Conservation (phyloP, 1,140 invertebrate genomes). For the Hypsibius dujardini region DNA sequence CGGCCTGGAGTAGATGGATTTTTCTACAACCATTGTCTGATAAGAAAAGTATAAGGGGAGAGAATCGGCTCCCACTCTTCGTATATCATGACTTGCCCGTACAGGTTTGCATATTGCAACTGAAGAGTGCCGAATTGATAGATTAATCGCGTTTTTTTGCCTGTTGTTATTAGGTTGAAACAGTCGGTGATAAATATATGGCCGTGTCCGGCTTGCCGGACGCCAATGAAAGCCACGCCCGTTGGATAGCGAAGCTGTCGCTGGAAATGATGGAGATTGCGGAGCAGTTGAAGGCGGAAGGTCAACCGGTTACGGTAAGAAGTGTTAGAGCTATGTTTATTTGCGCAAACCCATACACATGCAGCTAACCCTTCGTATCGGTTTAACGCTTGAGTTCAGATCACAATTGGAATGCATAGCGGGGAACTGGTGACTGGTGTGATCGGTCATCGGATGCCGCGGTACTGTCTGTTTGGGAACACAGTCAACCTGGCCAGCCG, state of each 20-base stretch:
- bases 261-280: constrained; percentile 89
- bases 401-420: constrained; percentile 86
- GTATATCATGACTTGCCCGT: too few relatives aligned
- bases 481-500: constrained; percentile 85
- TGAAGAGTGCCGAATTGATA: too few relatives aligned
- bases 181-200: constrained; percentile 99
- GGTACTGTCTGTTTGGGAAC: constrained; percentile 92
- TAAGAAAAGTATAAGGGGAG: too few relatives aligned
- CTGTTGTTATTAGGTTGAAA: constrained; percentile 61
- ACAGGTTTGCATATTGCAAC: too few relatives aligned
- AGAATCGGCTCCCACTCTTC: too few relatives aligned
- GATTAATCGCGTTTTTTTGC: too few relatives aligned
- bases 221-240: constrained; percentile 68
- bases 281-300: constrained; percentile 61
- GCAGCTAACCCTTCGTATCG: background rate
- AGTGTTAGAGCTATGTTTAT: background rate
- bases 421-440: constrained; percentile 90
- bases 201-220: constrained; percentile 90
- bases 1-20: too few relatives aligned
- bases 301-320: constrained; percentile 32
- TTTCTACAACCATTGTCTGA: too few relatives aligned
- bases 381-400: constrained; percentile 36
- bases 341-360: background rate
- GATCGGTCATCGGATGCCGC: constrained; percentile 84
- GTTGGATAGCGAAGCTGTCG: constrained; percentile 74